A percentile compares a stretch with the other conserved stretches of the same genome.
Conservation (phyloP, 2,888 invertebrate species). For the Eupithecia inturbata region DNA sequence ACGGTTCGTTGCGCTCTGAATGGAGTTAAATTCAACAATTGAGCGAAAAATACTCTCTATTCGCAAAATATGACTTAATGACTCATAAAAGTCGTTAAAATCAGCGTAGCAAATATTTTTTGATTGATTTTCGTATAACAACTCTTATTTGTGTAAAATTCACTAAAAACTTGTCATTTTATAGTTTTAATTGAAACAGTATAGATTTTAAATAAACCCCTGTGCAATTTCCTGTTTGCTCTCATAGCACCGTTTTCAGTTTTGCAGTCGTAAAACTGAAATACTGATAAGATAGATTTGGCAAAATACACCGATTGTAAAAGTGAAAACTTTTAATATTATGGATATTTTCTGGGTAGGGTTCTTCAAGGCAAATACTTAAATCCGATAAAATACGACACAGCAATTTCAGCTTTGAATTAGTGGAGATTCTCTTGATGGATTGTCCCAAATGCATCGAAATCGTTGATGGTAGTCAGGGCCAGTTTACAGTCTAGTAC, state of each 20-base stretch:
- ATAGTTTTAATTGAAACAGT: not conserved
- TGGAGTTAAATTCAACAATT: conserved; percentile 40
- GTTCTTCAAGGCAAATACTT: not conserved
- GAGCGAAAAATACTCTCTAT: conserved; percentile 34
- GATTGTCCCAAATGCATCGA: not conserved
- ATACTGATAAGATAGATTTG: conserved; percentile 13
- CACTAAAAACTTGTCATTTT: not conserved
- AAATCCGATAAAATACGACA: not conserved
- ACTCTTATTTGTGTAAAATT: not conserved
- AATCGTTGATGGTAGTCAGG: not conserved
- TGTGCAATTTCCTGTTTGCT: not conserved
- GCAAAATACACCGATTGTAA: conserved; percentile 17
- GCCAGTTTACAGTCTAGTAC: conserved; percentile 8
- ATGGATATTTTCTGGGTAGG: not conserved
- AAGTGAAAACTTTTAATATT: conserved; percentile 12
- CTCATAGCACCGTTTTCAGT: too few species aligned
- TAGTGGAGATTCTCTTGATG: not conserved
- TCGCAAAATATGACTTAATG: conserved; percentile 3
- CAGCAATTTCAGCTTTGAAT: not conserved
- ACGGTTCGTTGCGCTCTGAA: conserved; percentile 42
- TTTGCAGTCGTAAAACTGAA: not conserved
- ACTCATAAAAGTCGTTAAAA: not conserved
- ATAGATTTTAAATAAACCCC: not conserved
- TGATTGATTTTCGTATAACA: not conserved
- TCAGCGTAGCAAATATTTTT: not conserved